A percentile compares a stretch with the other conserved stretches of the same genome.
Evolutionary conservation across 2,888 invertebrate genomes (phyloP).

Genomic region (Pristionchus arcanus): DNA sequence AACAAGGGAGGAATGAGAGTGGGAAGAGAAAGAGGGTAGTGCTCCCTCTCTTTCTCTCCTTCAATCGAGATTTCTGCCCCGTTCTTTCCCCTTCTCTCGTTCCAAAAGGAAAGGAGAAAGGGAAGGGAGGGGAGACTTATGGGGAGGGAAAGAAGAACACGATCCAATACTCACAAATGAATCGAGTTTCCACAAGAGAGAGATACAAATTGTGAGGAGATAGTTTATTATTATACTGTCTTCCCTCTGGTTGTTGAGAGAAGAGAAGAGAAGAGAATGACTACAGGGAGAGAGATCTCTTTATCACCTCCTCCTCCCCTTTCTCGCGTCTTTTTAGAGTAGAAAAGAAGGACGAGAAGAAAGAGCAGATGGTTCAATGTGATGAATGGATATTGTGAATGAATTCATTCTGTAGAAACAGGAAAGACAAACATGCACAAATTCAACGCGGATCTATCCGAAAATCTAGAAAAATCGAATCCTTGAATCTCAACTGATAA

Average conservation of each 20-base stretch:
- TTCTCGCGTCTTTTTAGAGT: slow-evolving; percentile 2
- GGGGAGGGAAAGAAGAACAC: not conserved
- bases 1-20: not conserved
- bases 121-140: not conserved
- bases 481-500: not conserved
- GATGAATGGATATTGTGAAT: not conserved
- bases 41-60: slow-evolving; percentile 1
- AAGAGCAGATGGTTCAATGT: not conserved
- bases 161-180: slow-evolving; percentile 9
- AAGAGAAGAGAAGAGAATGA: not conserved
- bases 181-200: not conserved
- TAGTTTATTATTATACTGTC: not conserved
- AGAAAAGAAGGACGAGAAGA: not conserved
- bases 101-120: slow-evolving; percentile 25
- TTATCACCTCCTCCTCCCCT: not conserved
- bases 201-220: not conserved
- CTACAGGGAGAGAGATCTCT: slow-evolving; percentile 2
- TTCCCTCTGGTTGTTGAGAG: not conserved
- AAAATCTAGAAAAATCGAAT: not conserved
- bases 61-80: slow-evolving; percentile 49
- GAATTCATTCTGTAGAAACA: slow-evolving; percentile 6
- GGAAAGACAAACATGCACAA: not conserved
- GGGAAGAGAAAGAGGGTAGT: slow-evolving; percentile 1
- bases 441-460: not conserved
- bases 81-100: slow-evolving; percentile 29